phyloP scores from a whole-genome alignment of 2,888 invertebrate species.

The Melieria omissa region DNA sequence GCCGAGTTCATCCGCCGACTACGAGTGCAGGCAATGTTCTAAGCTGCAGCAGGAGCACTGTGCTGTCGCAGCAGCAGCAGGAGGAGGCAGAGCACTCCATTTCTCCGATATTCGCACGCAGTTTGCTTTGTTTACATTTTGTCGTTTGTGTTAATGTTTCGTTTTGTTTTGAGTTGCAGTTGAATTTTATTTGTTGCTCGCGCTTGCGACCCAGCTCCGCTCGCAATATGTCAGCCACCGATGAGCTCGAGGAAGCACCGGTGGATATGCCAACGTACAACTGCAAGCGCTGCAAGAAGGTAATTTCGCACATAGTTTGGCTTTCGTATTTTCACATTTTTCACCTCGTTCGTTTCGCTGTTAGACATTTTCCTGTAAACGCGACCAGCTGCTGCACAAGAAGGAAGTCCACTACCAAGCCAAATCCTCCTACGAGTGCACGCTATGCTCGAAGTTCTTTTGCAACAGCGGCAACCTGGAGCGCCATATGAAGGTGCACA shows the following conservation, averaged over 20 bases:
- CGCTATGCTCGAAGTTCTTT: constrained; percentile 63
- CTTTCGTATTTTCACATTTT: not conserved
- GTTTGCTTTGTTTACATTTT: no score
- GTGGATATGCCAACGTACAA: constrained; percentile 44
- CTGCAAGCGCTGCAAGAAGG: constrained; percentile 51
- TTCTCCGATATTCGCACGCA: no score
- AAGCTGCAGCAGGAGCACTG: no score
- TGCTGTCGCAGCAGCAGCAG: no score
- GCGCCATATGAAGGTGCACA: constrained; percentile 66
- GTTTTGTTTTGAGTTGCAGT: constrained; percentile 2
- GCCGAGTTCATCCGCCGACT: no score
- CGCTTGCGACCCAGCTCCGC: not conserved
- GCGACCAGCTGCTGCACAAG: constrained; percentile 63
- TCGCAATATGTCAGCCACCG: constrained; percentile 40
- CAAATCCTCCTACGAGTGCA: constrained; percentile 63
- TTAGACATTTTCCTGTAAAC: constrained; percentile 63
- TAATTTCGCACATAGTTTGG: constrained; percentile 12
- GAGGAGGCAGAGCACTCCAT: no score
- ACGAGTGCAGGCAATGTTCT: no score
- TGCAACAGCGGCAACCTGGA: constrained; percentile 65
- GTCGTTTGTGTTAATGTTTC: not conserved
- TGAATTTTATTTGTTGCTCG: not conserved
- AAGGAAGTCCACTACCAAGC: constrained; percentile 64
- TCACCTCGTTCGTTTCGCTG: constrained; percentile 6
- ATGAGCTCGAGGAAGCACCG: constrained; percentile 41